Evolutionary conservation across 2,113 vertebrate genomes (phyloP), one percentile per base, ranked within the genome.

Genomic region (Melanerpes formicivorus): DNA sequence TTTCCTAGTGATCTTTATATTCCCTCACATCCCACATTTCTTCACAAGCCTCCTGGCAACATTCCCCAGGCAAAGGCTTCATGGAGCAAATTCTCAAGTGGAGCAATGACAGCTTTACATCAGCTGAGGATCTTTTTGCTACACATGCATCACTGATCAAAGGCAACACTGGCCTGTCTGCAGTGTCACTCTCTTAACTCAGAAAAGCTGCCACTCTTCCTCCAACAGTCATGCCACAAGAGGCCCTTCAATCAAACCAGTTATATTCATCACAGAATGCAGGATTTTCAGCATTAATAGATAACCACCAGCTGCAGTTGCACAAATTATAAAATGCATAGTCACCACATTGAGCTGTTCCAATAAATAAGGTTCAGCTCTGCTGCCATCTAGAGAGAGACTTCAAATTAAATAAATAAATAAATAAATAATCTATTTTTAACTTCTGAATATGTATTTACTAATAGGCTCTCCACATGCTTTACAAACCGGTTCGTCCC

Each of bases 341-440:
- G 59, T 75, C 86, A 84, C 59, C 66, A 18, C 29, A 34, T 71
- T 83, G 50, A 85, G 55, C 54, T 29, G 44, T 32, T 54, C 46
- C 29, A 70, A 65, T 29, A 77, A 76, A 55, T 21, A 72, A 5
- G 3, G 0, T 25, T 95, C 50, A 70, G 89, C 90, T 93, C 56
- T 96, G 75, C 91, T 89, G 93, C 95, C 95, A 95, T 54, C 94
- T 96, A 90, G 67, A 93, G 94, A 82, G 5, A 65, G 9, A 48
- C 18, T 58, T 46, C 5, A 55, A 63, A 1, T 6, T 27, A 15
- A 7, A 26, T 40, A 40, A 2, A 29, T 14, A 55, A 19, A 42
- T 26, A 8, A 14, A 37, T 15, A 4, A 44, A 15, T 30, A 59
- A 66, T 6, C 14, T n/a, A 26, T 10, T 87, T 90, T 76, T 32